Base-by-base conservation (phyloP, 2,797 vertebrate species). In the Pterois miles region DNA sequence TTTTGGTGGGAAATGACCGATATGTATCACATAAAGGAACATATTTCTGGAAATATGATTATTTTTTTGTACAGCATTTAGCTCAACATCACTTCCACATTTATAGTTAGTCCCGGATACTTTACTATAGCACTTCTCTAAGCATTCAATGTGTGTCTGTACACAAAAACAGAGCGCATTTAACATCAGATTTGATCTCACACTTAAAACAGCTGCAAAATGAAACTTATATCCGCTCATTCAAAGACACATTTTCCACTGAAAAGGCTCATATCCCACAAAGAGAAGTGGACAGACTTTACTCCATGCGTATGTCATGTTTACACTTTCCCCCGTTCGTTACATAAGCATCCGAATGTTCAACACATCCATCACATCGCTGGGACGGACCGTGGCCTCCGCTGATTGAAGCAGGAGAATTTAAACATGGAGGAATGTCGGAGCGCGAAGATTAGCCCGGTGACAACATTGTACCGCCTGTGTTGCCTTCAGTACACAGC, bases 401-500 rank as follows among this genome's bases (percentile, higher is more conserved):
- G 23, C 56, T 7, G 52, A 11, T 2, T 75, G 63, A 82, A 64
- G 22, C 27, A 33, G 69, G 59, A 76, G 74, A 73, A 31, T 73
- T 86, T 76, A 76, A 81, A 74, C 72, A 29, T 52, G 8, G 23
- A 80, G 71, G 73, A 84, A 84, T 67, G 64, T 60, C 8, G 3
- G 46, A 20, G 13, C 50, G 12, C 68, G 27, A 9, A 74, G 46
- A 63, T 50, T 16, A 63, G 57, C 58, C 40, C 22, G 38, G 57
- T 25, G 76, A 57, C 27, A 18, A 46, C 58, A 13, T 33, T 9
- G 66, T 5, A 46, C 29, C 25, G 57, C 12, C 43, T 48, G 60
- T n/a, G 0, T 10, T 3, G 20, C 23, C 46, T 34, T 43, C 43
- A 13, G 57, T 1, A 1, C 58, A 23, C 20, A 5, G 53, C 31